Percentiles rank a stretch among this genome's conserved stretches.
Conservation (phyloP, 1,140 invertebrate genomes). For the Conopomorpha cramerella region DNA sequence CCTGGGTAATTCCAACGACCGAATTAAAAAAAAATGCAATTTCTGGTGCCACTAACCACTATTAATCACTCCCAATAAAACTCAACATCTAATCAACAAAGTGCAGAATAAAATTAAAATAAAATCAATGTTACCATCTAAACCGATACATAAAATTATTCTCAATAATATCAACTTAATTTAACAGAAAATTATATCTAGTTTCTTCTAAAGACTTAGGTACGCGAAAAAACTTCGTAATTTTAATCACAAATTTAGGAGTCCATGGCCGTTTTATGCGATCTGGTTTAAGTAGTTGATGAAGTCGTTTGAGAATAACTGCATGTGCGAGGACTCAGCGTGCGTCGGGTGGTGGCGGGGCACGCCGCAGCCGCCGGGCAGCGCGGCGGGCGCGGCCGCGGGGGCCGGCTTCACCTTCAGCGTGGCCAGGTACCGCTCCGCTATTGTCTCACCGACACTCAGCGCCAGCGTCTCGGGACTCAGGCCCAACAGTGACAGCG, state of each 20-base stretch:
- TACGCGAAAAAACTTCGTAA: constrained; percentile 26
- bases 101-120: constrained; percentile 59
- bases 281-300: constrained; percentile 65
- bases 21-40: constrained; percentile 43
- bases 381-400: too few relatives aligned
- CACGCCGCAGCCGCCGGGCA: constrained; percentile 20
- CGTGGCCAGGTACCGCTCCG: constrained; percentile 35
- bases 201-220: constrained; percentile 12
- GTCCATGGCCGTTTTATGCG: constrained; percentile 36
- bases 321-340: constrained; percentile 48
- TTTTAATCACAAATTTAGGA: constrained; percentile 4
- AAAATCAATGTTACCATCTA: constrained; percentile 58
- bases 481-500: constrained; percentile 42
- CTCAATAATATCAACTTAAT: constrained; percentile 60
- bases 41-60: constrained; percentile 47
- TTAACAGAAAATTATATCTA: constrained; percentile 58
- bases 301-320: constrained; percentile 65
- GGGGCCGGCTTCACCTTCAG: constrained; percentile 27
- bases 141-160: constrained; percentile 59
- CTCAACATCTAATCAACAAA: constrained; percentile 58
- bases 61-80: constrained; percentile 48
- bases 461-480: constrained; percentile 42
- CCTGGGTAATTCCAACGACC: constrained; percentile 34
- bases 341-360: constrained; percentile 17
- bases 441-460: constrained; percentile 44